Percentiles rank a stretch among this genome's conserved stretches.
phyloP scores from a whole-genome alignment of 2,888 invertebrate species.

The Hypomecis atomaria region DNA sequence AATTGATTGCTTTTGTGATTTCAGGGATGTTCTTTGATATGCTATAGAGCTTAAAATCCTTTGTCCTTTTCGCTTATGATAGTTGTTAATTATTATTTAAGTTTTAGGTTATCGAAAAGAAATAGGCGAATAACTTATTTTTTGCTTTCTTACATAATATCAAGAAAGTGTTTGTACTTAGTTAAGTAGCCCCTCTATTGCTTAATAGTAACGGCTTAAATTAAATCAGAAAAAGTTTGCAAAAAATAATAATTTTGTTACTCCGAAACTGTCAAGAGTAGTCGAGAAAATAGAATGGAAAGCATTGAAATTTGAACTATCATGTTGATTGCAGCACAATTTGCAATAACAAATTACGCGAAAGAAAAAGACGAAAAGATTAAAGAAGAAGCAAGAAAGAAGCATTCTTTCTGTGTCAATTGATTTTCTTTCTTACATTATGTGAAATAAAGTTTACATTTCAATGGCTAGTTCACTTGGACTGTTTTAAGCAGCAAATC shows the following conservation, averaged over 20 bases:
- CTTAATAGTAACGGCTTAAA: not conserved
- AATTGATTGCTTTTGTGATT: not conserved
- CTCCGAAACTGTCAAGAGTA: not conserved
- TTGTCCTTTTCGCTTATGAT: not conserved
- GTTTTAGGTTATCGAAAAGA: not conserved
- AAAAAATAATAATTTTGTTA: too few relatives aligned
- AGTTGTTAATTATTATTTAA: slow-evolving; percentile 3
- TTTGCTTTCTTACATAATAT: slow-evolving; percentile 2
- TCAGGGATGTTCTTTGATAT: too few relatives aligned
- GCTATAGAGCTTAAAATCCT: not conserved
- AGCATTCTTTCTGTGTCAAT: not conserved
- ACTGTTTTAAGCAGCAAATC: not conserved
- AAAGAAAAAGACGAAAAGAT: too few relatives aligned
- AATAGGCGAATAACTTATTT: not conserved
- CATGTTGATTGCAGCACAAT: not conserved
- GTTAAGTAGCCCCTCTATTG: slow-evolving; percentile 5
- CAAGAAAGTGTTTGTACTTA: slow-evolving; percentile 10
- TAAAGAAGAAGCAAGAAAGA: too few relatives aligned
- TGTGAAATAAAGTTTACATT: not conserved
- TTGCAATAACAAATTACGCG: too few relatives aligned
- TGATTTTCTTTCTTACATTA: not conserved
- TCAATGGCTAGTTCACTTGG: not conserved
- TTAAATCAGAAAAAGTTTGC: not conserved
- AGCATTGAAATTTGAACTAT: not conserved
- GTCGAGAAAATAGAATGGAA: not conserved